Evolutionary conservation across 2,797 vertebrate species (phyloP), one percentile per base, ranked within the genome.

Genomic region (Sebastes itinus): DNA sequence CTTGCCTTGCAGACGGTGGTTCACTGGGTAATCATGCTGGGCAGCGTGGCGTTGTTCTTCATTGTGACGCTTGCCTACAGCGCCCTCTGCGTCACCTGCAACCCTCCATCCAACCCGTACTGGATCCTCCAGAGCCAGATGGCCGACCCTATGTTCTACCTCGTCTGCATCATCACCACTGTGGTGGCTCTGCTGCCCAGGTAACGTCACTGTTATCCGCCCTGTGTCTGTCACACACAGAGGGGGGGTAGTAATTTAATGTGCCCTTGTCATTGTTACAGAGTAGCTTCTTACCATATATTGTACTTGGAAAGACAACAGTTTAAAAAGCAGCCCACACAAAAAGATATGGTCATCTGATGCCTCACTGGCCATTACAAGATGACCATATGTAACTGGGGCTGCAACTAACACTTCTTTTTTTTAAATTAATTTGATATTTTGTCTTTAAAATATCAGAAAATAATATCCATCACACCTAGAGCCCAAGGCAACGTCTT

Each of bases 51-150:
- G 4, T 18, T 95, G 5, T 99, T 96, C 92, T 92, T 99, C 22
- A 1, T 88, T 13, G 91, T 98, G 71, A 96, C 97, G 0, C 75
- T 97, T 3, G 81, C 89, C 77, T 99, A 98, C 94, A 97, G 95
- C 0, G 94, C 95, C 22, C 2, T 80, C 80, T 99, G 98, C 0
- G 49, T 98, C 78, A 77, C 84, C 91, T 98, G 98, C 91, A 99
- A 95, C 94, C 96, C 95, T 42, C 97, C 98, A 4, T 92, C 94
- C 83, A 96, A 95, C 82, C 97, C 98, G 0, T 97, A 98, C 88
- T 97, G 97, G 97, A 94, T 96, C 54, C 96, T 98, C 88, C 95
- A 98, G 88, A 86, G 66, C 20, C 97, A 98, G 94, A 95, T 99
- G 87, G 92, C 93, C 1, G 96, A 98, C 25, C 97, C 97, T 64